These are phyloP conservation scores for Diplazon laetatorius DNA, from an alignment of 2,888 invertebrate genomes.

Conservation along the genomic window DNA sequence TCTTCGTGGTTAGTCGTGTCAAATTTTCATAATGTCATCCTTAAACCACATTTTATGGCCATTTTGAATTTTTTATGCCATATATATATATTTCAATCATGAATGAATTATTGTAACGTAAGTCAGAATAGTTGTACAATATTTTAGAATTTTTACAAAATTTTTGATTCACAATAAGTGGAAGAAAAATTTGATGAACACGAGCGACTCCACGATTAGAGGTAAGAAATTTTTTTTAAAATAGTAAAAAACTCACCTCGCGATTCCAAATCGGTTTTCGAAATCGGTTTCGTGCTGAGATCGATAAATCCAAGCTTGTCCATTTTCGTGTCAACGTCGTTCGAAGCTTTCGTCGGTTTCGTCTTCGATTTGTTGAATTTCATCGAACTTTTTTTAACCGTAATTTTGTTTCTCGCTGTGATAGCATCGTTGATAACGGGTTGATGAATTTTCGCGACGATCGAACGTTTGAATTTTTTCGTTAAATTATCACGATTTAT, in stretches of 20 bases:
- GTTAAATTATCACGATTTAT: constrained; percentile 21
- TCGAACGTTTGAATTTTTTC: constrained; percentile 28
- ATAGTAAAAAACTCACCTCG: constrained; percentile 59
- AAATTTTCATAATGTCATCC: too few species aligned
- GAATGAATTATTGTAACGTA: too few species aligned
- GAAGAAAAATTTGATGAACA: too few species aligned
- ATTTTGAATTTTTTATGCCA: too few species aligned
- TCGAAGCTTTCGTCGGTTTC: constrained; percentile 16
- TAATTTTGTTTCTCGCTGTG: neutral
- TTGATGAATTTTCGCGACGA: constrained; percentile 31
- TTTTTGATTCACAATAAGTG: too few species aligned
- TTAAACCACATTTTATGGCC: too few species aligned
- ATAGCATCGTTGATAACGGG: constrained; percentile 7
- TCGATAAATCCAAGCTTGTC: constrained; percentile 56
- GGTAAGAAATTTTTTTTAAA: too few species aligned
- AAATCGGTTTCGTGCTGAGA: constrained; percentile 24
- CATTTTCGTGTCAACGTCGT: constrained; percentile 33
- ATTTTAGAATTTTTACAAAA: too few species aligned
- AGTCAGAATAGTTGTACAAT: too few species aligned
- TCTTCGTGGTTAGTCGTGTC: too few species aligned
- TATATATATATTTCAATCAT: too few species aligned
- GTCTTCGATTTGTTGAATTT: neutral
- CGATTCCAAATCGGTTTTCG: constrained; percentile 34
- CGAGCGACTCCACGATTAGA: too few species aligned
- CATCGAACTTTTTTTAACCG: constrained; percentile 7